Conservation (phyloP, 2,888 invertebrate genomes). For the Nomada goodeniana region DNA sequence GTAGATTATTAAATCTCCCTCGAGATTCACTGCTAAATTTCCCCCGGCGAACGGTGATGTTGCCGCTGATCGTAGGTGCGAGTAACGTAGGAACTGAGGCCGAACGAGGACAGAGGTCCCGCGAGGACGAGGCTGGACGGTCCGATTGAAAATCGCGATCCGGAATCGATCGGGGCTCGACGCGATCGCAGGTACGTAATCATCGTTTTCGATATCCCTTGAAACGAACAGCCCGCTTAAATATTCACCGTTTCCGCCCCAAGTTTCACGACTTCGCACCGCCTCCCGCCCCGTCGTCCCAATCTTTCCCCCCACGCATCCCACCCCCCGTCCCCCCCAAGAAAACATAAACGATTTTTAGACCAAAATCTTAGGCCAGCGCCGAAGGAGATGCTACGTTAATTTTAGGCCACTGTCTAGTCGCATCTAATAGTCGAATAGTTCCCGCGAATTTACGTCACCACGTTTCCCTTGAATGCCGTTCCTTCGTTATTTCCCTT, state of each 20-base stretch:
- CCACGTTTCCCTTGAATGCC: not conserved
- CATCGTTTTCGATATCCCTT: constrained; percentile 3
- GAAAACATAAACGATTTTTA: constrained; percentile 54
- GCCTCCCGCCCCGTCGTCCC: not conserved
- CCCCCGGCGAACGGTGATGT: constrained; percentile 29
- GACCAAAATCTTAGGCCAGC: constrained; percentile 72
- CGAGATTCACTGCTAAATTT: constrained; percentile 29
- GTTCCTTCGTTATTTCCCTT: not conserved
- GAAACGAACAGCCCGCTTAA: constrained; percentile 9
- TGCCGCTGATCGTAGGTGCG: constrained; percentile 29
- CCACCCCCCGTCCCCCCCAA: not conserved
- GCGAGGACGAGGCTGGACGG: not conserved
- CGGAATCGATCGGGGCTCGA: constrained; percentile 23
- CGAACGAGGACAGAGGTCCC: constrained; percentile 22
- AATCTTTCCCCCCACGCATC: constrained; percentile 3
- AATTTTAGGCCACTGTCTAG: constrained; percentile 70
- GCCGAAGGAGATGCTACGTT: constrained; percentile 65
- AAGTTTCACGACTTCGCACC: too few relatives aligned
- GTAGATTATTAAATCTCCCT: constrained; percentile 54
- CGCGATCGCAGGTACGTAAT: constrained; percentile 43
- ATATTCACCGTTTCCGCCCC: not conserved
- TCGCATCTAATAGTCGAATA: constrained; percentile 57
- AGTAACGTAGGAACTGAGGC: constrained; percentile 37
- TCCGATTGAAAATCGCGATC: constrained; percentile 22
- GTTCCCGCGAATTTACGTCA: constrained; percentile 24